Evolutionary conservation across 2,113 vertebrate species (phyloP).

Genomic region (Crotalus horridus): DNA sequence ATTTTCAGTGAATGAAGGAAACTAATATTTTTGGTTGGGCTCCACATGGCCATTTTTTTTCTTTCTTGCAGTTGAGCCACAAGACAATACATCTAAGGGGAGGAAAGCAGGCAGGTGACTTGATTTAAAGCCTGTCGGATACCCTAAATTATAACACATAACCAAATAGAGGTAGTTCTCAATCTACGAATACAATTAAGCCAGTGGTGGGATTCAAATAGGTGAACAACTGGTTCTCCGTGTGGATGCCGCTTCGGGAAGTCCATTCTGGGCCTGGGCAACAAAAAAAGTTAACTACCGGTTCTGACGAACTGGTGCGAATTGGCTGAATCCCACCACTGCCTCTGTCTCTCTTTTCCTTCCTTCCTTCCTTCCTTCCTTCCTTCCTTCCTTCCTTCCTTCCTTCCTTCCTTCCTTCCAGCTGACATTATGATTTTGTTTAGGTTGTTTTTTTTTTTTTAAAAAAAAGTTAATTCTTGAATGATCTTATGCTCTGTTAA

Average conservation of each 20-base stretch:
- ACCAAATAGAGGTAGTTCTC: neutral
- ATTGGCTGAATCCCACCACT: no score
- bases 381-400: no score
- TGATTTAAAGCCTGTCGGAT: neutral
- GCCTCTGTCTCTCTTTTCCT: no score
- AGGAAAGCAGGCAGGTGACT: neutral
- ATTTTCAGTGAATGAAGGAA: neutral
- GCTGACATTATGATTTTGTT: neutral
- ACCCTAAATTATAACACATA: neutral
- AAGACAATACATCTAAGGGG: neutral
- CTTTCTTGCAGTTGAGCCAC: neutral
- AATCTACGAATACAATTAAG: no score
- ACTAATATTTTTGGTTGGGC: neutral
- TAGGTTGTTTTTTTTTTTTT: neutral
- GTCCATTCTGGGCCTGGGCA: no score
- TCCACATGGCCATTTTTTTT: neutral
- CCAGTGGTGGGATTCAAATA: no score
- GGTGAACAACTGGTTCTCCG: no score
- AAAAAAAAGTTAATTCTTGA: neutral
- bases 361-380: no score
- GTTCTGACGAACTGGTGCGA: no score
- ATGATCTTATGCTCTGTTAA: neutral
- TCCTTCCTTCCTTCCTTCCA: neutral
- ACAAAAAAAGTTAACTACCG: no score
- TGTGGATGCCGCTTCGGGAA: no score